Percentiles rank a stretch among this genome's conserved stretches.
Evolutionary conservation across 2,797 vertebrate genomes (phyloP).

Genomic region (Caiman crocodilus): DNA sequence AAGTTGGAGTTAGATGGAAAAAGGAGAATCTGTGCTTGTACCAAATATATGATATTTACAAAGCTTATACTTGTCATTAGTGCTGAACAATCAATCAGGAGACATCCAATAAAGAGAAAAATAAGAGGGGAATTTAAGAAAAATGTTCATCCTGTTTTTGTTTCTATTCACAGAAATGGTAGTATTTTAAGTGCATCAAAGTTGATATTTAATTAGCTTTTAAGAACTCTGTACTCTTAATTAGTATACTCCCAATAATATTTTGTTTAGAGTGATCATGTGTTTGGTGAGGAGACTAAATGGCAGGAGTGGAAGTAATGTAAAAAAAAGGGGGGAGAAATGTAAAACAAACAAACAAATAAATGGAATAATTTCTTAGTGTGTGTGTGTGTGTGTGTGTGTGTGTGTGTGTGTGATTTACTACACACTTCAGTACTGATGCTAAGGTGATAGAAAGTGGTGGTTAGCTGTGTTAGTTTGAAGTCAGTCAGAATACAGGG

Average conservation of each 20-base stretch:
- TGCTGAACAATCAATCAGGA: background rate
- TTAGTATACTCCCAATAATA: background rate
- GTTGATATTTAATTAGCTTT: background rate
- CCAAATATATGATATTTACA: accelerated
- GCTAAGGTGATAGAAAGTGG: no score
- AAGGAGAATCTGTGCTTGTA: background rate
- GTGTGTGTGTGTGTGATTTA: background rate
- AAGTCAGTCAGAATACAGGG: no score
- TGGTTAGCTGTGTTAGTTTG: no score
- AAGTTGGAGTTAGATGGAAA: background rate
- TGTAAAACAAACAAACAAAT: background rate
- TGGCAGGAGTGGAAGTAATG: background rate
- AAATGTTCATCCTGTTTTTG: background rate
- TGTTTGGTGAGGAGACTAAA: background rate
- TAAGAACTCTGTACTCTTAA: background rate
- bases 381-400: background rate
- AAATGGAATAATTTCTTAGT: background rate
- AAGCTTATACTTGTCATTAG: background rate
- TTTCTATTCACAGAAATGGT: background rate
- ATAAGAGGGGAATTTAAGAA: background rate
- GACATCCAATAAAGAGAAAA: background rate
- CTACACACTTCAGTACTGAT: no score
- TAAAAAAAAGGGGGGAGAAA: background rate
- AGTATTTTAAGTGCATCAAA: background rate
- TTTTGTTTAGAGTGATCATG: background rate